Base-by-base conservation (phyloP, 2,113 vertebrate genomes). In the Atrichornis clamosus region DNA sequence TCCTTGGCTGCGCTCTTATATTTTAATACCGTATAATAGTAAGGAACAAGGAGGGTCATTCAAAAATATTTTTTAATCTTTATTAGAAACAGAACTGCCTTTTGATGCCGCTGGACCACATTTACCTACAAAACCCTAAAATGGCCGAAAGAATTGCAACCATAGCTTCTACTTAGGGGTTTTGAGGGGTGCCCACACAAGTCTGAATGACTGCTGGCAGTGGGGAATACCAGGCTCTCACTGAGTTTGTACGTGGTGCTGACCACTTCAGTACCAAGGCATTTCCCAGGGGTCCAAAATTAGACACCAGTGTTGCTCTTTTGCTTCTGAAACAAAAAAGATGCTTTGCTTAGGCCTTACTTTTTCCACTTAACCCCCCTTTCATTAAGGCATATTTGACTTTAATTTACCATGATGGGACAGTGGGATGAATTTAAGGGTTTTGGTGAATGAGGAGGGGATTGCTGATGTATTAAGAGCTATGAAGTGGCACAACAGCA, bases 61-160 rank as follows among this genome's bases (percentile, higher is more conserved):
- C 86, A 94, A 96, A 96, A 97, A 97, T 96, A 96, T 96, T 96
- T 97, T 96, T 95, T 84, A 96, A 93, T 96, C 90, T 96, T 97
- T 97, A 97, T 97, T 97, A 95, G 94, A 97, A 96, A 47, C 96
- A 97, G 95, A 97, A 44, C 64, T 87, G 75, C 69, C 85, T 91
- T 93, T 89, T 93, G 76, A 80, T 93, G 90, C 47, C 0, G 13
- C 84, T 80, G 94, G 93, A 96, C 94, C 95, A 80, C 95, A 82
- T 85, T 93, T 96, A 95, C 94, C 93, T 96, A 94, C 90, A 86
- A 82, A 95, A 85, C 50, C 49, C 69, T 87, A n/a, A 79, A 94
- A 81, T 27, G 68, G 72, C 59, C 87, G 86, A 46, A 76, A 84
- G 35, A 52, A 39, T 56, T 92, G 82, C 52, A 91, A 90, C 58